phyloP scores from a whole-genome alignment of 2,888 invertebrate species.

The Lithosia quadra region DNA sequence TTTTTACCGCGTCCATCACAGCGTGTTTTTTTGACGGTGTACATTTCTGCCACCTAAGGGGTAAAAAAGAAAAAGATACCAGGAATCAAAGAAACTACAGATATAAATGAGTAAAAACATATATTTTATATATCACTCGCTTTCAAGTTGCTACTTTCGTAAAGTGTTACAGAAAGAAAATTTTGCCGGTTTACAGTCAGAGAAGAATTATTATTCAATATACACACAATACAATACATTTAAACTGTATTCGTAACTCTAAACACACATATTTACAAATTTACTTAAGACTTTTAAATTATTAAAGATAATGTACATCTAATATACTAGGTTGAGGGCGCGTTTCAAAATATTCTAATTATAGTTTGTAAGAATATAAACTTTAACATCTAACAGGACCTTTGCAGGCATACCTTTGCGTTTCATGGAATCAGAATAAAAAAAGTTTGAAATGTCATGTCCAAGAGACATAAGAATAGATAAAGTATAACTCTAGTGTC shows the following conservation, averaged over 20 bases:
- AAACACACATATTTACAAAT: conserved; percentile 67
- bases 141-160: conserved; percentile 72
- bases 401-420: neutral
- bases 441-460: neutral
- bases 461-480: neutral
- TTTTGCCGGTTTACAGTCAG: conserved; percentile 58
- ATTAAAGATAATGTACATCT: conserved; percentile 68
- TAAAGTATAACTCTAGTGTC: neutral
- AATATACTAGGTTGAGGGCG: conserved; percentile 42
- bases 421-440: neutral
- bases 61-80: too few species aligned
- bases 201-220: conserved; percentile 71
- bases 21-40: too few species aligned
- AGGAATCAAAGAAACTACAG: conserved; percentile 57
- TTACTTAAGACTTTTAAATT: conserved; percentile 54
- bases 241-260: conserved; percentile 53
- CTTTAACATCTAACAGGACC: neutral
- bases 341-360: conserved; percentile 1
- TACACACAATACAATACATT: conserved; percentile 74
- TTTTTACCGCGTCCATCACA: too few species aligned
- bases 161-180: conserved; percentile 51
- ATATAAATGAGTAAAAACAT: conserved; percentile 85
- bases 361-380: neutral
- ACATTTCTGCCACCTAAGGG: too few species aligned
- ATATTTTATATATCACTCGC: conserved; percentile 81